Conservation (phyloP, 2,113 vertebrate genomes). For the Aleadryas rufinucha region DNA sequence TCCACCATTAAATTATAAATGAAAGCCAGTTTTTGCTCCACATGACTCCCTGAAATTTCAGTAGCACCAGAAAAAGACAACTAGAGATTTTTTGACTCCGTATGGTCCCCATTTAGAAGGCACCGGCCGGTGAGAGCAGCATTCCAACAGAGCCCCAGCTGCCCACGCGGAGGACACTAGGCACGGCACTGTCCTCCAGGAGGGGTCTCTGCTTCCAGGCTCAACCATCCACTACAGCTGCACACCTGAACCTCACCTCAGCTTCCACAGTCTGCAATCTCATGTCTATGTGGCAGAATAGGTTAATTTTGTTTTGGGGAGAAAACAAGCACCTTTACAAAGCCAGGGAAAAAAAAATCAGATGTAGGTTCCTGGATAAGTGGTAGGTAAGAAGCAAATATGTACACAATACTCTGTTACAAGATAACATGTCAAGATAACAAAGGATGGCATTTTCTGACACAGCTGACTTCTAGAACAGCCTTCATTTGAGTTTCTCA, state of each 20-base stretch:
- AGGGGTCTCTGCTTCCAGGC: neutral
- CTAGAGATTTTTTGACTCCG: fast-evolving
- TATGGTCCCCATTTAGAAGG: neutral
- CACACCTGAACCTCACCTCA: neutral
- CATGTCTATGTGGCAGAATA: fast-evolving
- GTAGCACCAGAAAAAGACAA: neutral
- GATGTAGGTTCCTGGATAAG: neutral
- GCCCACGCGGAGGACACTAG: neutral
- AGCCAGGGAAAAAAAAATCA: neutral
- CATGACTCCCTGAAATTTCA: neutral
- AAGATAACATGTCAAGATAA: neutral
- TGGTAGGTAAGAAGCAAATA: neutral
- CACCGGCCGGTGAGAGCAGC: fast-evolving
- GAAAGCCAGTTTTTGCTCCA: neutral
- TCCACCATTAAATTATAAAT: neutral
- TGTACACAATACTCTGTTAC: neutral
- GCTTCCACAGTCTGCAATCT: neutral
- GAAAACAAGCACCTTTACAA: neutral
- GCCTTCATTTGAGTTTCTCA: neutral
- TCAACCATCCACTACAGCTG: neutral
- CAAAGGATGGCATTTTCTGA: neutral
- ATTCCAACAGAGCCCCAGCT: neutral
- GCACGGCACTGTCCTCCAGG: fast-evolving
- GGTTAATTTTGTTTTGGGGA: neutral
- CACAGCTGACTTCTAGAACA: neutral